Conservation (phyloP, 1,140 invertebrate species). For the Fopius arisanus region DNA sequence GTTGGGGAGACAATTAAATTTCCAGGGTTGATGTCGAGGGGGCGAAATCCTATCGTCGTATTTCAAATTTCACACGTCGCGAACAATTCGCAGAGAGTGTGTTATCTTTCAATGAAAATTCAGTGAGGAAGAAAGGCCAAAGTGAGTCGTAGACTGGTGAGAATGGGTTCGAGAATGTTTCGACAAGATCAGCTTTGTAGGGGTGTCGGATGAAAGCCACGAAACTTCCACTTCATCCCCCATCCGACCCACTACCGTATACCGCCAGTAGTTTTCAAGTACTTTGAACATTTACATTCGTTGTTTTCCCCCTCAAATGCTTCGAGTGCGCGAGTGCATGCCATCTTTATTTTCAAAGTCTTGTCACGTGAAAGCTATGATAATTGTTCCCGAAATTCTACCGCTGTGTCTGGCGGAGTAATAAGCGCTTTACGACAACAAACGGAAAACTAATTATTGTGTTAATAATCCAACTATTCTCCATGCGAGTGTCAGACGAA, state of each 20-base stretch:
- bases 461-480: neutral
- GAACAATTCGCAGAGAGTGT: neutral
- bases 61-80: no score
- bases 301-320: neutral
- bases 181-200: neutral
- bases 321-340: neutral
- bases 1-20: neutral
- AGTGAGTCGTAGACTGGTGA: neutral
- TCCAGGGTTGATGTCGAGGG: no score
- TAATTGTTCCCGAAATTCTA: neutral
- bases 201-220: neutral
- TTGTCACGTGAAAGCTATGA: slow-evolving; percentile 1
- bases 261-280: neutral
- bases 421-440: neutral
- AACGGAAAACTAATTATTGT: neutral
- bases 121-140: neutral
- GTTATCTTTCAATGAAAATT: neutral
- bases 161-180: neutral
- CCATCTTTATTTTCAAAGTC: slow-evolving; percentile 1
- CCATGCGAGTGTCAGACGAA: no score
- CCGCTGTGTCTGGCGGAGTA: neutral
- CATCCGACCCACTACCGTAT: neutral
- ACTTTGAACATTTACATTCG: slow-evolving; percentile 1
- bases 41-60: no score
- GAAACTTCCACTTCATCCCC: neutral